A percentile compares a stretch with the other conserved stretches of the same genome.
phyloP scores from a whole-genome alignment of 2,888 invertebrate species.

The Clostera curtula region DNA sequence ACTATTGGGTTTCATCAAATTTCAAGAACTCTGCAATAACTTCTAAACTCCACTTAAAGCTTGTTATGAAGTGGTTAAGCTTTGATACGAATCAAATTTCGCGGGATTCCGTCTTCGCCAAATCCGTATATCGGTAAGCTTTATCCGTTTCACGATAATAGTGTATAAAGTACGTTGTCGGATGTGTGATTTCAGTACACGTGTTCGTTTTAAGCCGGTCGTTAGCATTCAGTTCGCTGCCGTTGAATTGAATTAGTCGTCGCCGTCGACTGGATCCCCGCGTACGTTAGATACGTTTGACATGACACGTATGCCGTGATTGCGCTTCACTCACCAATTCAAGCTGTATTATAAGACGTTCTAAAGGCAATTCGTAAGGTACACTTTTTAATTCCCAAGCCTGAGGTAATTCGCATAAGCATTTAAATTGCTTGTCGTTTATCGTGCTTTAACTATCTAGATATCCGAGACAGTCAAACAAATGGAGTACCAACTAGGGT shows the following conservation, averaged over 20 bases:
- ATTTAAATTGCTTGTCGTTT: no score
- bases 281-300: conserved; percentile 22
- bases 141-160: conserved; percentile 19
- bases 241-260: conserved; percentile 39
- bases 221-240: conserved; percentile 39
- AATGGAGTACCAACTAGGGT: no score
- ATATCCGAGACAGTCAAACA: no score
- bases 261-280: conserved; percentile 28
- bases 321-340: conserved; percentile 23
- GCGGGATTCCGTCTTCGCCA: conserved; percentile 2
- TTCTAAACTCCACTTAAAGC: conserved; percentile 13
- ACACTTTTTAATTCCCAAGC: no score
- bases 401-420: no score
- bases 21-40: no score
- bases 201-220: conserved; percentile 32
- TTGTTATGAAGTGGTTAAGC: conserved; percentile 3
- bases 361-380: neutral
- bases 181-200: conserved; percentile 29
- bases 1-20: no score
- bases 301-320: conserved; percentile 23
- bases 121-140: conserved; percentile 7
- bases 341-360: conserved; percentile 3
- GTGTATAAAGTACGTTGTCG: conserved; percentile 20
- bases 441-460: no score
- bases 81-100: neutral